Evolutionary conservation across 2,113 vertebrate species (phyloP), one percentile per base, ranked within the genome.

Genomic region (Rhinogobius similis): DNA sequence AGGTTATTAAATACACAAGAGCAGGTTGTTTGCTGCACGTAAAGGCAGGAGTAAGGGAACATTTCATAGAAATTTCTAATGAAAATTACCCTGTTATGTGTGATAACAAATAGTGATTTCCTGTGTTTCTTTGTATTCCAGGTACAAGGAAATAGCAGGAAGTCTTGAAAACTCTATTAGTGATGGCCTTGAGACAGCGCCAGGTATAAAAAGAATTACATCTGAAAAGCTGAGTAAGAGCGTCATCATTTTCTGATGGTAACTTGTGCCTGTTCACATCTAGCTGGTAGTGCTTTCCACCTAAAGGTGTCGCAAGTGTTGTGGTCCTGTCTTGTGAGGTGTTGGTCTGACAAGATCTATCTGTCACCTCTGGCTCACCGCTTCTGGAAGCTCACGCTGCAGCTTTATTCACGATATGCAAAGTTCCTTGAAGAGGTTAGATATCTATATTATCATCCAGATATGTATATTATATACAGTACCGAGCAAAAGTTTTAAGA

Each of bases 121-220:
- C 23, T 63, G 27, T n/a, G 11, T 59, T 13, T 14, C 4, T 26
- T 44, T 32, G 26, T 66, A 75, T 79, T 62, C 62, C 76, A 99
- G 98, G 59, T 98, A 96, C 82, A 95, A 96, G 88, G 98, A 99
- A 91, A 94, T 97, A 83, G 97, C 96, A 7, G 96, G 95, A 38
- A 86, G 89, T 90, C 86, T 99, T 82, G 98, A 99, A 88, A 94
- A 94, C 21, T 88, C 94, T 2, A 90, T 97, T 65, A 90, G 89
- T 66, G 94, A 95, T 41, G 90, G 90, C 1, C 83, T 98, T 59
- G 90, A 93, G 72, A 93, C 93, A 14, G 94, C 96, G 73, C 94
- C 95, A 94, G 95, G 98, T 99, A 59, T 18, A 63, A 26, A 43
- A 10, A 12, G 4, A 3, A 38, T n/a, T 61, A 38, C 20, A 10